phyloP scores from a whole-genome alignment of 2,888 invertebrate species.

The Tholera decimalis region DNA sequence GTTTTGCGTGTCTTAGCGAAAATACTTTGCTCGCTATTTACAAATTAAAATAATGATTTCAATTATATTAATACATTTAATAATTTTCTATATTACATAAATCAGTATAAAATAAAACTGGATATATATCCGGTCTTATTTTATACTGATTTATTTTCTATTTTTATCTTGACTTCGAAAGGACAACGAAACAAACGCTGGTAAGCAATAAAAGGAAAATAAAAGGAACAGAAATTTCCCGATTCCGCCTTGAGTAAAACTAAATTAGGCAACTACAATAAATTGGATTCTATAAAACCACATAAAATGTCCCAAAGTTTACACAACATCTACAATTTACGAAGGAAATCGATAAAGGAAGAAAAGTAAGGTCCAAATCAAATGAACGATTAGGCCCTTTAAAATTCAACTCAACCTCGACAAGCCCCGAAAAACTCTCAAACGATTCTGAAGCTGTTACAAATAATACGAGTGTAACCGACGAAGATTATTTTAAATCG shows the following conservation, averaged over 20 bases:
- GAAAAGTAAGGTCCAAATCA: conserved; percentile 58
- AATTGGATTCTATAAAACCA: conserved; percentile 58
- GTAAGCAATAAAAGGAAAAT: conserved; percentile 22
- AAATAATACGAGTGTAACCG: conserved; percentile 65
- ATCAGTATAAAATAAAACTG: too few relatives aligned
- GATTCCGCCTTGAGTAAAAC: conserved; percentile 36
- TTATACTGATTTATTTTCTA: background rate
- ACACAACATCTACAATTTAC: conserved; percentile 58
- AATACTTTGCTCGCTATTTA: too few relatives aligned
- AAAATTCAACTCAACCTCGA: conserved; percentile 56
- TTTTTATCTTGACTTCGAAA: background rate
- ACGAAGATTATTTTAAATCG: conserved; percentile 75
- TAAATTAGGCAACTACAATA: conserved; percentile 56
- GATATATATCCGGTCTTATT: background rate
- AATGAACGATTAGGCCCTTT: conserved; percentile 64
- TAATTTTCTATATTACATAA: too few relatives aligned
- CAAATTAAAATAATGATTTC: too few relatives aligned
- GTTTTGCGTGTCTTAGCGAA: too few relatives aligned
- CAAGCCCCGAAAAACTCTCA: conserved; percentile 48
- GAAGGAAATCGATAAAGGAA: conserved; percentile 56
- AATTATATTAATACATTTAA: too few relatives aligned
- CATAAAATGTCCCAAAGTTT: conserved; percentile 55
- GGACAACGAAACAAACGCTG: conserved; percentile 10
- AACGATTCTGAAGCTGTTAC: conserved; percentile 56
- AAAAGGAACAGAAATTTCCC: conserved; percentile 4